Percentiles rank a stretch among this genome's conserved stretches.
phyloP scores from a whole-genome alignment of 2,797 vertebrate genomes.

The Pristis pectinata region DNA sequence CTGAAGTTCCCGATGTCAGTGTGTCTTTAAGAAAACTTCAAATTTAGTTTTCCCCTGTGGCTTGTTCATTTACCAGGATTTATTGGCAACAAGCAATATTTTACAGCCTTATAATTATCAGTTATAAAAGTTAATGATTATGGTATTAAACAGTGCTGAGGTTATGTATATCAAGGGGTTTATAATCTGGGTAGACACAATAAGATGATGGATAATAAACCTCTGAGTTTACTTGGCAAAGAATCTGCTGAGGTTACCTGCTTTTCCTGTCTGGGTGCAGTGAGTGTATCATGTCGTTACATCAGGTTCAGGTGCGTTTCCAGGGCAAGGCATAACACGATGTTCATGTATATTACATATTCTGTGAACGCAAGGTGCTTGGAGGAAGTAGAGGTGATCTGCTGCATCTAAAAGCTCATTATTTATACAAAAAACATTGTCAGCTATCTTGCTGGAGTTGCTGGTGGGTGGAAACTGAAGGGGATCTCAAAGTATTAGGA shows the following conservation, averaged over 20 bases:
- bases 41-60: not conserved
- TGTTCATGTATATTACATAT: not conserved
- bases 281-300: conserved; percentile 1
- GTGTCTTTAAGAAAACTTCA: not conserved
- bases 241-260: conserved; percentile 30
- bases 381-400: not conserved
- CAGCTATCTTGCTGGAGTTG: not conserved
- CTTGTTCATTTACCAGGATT: conserved; percentile 29
- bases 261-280: conserved; percentile 1
- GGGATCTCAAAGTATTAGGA: not conserved
- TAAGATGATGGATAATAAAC: conserved; percentile 33
- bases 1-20: not conserved
- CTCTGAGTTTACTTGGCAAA: conserved; percentile 28
- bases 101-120: conserved; percentile 33
- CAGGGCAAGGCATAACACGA: not conserved
- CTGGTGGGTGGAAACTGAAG: not conserved
- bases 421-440: not conserved
- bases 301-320: not conserved
- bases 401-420: not conserved
- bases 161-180: conserved; percentile 3
- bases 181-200: conserved; percentile 35
- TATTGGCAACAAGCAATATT: conserved; percentile 37
- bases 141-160: conserved; percentile 29
- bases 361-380: not conserved
- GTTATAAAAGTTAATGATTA: conserved; percentile 38